Evolutionary conservation across 2,888 invertebrate species (phyloP).

Genomic region (Tineola bisselliella): DNA sequence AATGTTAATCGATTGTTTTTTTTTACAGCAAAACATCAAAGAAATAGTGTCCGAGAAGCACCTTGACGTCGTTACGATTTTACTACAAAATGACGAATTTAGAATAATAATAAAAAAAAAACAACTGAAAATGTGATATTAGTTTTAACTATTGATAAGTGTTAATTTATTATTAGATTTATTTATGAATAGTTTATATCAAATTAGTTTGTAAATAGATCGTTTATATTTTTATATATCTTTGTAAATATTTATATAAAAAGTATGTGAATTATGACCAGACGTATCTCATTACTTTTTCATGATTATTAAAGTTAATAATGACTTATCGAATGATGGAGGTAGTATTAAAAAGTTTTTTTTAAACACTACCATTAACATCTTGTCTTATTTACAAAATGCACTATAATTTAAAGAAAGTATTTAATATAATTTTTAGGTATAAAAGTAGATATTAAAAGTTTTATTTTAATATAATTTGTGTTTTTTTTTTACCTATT

Average conservation of each 20-base stretch:
- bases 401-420: neutral
- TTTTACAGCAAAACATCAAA: slow-evolving; percentile 60
- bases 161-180: slow-evolving; percentile 43
- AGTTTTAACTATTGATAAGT: slow-evolving; percentile 38
- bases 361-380: neutral
- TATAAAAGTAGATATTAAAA: neutral
- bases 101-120: neutral
- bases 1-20: slow-evolving; percentile 13
- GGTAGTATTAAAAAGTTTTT: neutral
- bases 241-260: neutral
- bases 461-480: neutral
- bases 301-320: neutral
- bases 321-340: neutral
- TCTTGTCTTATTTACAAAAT: neutral
- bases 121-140: slow-evolving; percentile 55
- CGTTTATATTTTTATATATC: neutral
- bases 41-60: slow-evolving; percentile 53
- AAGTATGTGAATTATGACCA: too few relatives aligned
- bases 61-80: slow-evolving; percentile 28
- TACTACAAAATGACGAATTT: neutral
- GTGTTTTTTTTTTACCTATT: neutral
- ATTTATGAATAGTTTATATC: neutral
- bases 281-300: neutral
- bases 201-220: neutral
- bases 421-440: neutral